Evolutionary conservation across 2,888 invertebrate species (phyloP), one percentile per base, ranked within the genome.

Genomic region (Drosophila quinaria): DNA sequence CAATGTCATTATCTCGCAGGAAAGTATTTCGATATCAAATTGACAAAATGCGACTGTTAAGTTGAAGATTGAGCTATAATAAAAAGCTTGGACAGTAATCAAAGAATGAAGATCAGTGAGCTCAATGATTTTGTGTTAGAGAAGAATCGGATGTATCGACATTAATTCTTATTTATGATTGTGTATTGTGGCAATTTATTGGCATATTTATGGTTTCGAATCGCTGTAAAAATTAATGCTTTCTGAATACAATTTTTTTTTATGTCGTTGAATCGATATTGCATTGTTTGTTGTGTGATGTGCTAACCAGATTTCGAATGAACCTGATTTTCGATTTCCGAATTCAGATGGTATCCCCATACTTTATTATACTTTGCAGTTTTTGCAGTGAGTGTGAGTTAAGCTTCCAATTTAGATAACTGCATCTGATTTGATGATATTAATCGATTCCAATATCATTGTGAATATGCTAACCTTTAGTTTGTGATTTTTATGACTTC

Each of bases 401-500:
- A 25, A 42, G 11, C 42, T 50, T 2, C 17, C 17, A 6, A 25
- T 37, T 47, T 8, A 49, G 29, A 31, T 31, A 15, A 41, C 31
- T 51, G 42, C 60, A 61, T 39, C 42, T 52, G 8, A 49, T 49
- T 22, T 60, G 29, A 39, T 37, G 33, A 54, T 49, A 64, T 64
- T 66, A 60, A 54, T 60, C 66, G 66, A 35, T 41, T 69, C 63
- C 59, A 60, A 61, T 69, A 61, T 69, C 62, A 56, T 69, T 62
- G 19, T 70, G 25, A 54, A 49, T 65, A 46, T 17, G 61, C 47
- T 76, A 76, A 74, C 78, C 74, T 80, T 74, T 72, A 46, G 69
- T 54, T 78, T 55, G 35, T 58, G 59, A 49, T 60, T 33, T 80
- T 79, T 70, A 85, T 74, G 65, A 58, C 68, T 67, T 64, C 41